Evolutionary conservation across 1,140 invertebrate genomes (phyloP), one percentile per base, ranked within the genome.

Genomic region (Hypothenemus hampei): DNA sequence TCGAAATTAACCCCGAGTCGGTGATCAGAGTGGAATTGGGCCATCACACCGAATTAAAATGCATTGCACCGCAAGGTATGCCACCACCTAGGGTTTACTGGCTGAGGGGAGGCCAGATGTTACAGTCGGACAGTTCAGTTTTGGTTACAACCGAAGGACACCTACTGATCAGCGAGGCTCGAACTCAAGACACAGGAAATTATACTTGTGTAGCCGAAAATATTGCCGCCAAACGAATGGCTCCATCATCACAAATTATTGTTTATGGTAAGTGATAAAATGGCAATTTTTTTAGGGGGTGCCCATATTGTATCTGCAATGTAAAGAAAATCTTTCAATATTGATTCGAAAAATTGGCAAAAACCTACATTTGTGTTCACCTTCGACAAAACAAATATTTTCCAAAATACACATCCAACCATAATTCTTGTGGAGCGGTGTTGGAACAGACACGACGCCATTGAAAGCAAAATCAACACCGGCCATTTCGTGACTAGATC

Each of bases 161-260:
- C 67, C 77, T 98, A 19, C 81, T 97, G 5, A 87, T 99, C 50
- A 87, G 88, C 48, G 86, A 94, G 68, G 91, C 92, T 22, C 77
- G 87, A 21, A 77, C 91, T 11, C 80, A 82, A 64, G 91, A 96
- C 71, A 86, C 85, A 69, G 95, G 90, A 43, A 98, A 98, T 78
- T 99, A 97, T 75, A 94, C 90, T 45, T 99, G 96, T 72, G 92
- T 93, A 31, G 94, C 95, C 2, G 87, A 93, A 71, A 98, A 98
- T 72, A 83, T 95, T 19, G 94, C 93, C 0, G 91, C 87, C 10
- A 87, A 86, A 66, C 78, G 93, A 55, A 76, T 86, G 46, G 93
- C 89, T 40, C 87, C 93, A 54, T 83, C 91, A 0, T 93, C 92
- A 0, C 80, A 85, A 37, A 80, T 98, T 45, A 91, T 88, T 39